Percentiles rank a stretch among this genome's conserved stretches.
These are phyloP conservation scores for Cyanoliseus patagonus DNA, from an alignment of 2,113 vertebrate species.

Conservation along the genomic window DNA sequence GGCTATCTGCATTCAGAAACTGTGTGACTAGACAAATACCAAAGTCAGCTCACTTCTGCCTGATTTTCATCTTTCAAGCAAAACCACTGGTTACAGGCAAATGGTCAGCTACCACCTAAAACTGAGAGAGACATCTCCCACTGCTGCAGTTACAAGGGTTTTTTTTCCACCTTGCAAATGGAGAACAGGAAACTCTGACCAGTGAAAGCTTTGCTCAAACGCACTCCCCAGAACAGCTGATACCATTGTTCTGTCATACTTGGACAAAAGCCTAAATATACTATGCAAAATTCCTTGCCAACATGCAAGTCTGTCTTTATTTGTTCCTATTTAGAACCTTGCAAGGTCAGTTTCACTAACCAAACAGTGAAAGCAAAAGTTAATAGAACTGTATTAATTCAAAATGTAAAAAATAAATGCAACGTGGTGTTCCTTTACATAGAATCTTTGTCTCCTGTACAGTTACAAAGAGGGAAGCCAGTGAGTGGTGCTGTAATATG, in stretches of 20 bases:
- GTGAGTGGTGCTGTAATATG: background rate
- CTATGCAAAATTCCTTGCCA: background rate
- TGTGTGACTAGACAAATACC: background rate
- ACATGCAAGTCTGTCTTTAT: background rate
- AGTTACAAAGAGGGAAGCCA: background rate
- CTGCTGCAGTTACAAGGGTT: accelerated
- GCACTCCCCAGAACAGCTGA: background rate
- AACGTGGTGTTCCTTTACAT: background rate
- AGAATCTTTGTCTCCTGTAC: background rate
- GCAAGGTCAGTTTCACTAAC: background rate
- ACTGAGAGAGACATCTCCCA: background rate
- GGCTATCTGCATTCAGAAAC: background rate
- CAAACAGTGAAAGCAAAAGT: background rate
- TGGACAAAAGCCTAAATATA: conserved; percentile 9
- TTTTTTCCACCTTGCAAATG: background rate
- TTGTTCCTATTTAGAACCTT: conserved; percentile 6
- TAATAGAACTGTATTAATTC: background rate
- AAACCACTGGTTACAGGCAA: background rate
- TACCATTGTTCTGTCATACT: background rate
- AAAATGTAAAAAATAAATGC: background rate
- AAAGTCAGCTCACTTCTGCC: background rate
- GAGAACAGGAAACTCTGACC: background rate
- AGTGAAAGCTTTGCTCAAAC: background rate
- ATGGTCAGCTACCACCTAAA: background rate
- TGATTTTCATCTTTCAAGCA: background rate